Conservation (phyloP, 2,888 invertebrate species). For the Acleris cristana region DNA sequence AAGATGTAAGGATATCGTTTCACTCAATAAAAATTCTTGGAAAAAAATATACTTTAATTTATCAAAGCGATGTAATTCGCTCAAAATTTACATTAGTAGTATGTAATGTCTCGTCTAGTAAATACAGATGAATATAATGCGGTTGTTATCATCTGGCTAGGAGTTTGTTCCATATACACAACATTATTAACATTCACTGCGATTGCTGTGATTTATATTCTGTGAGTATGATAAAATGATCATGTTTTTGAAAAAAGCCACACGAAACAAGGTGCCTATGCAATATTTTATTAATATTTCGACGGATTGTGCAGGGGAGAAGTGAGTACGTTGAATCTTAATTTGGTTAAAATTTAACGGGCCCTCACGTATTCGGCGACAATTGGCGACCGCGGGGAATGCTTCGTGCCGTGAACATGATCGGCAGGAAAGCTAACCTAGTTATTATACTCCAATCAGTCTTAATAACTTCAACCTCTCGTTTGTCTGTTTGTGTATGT, state of each 20-base stretch:
- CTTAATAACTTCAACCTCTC: too few species aligned
- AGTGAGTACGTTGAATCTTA: too few species aligned
- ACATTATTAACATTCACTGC: slow-evolving; percentile 60
- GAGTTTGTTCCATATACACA: slow-evolving; percentile 61
- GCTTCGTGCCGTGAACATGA: too few species aligned
- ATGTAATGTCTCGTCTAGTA: slow-evolving; percentile 63
- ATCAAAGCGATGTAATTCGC: slow-evolving; percentile 48
- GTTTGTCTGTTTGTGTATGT: too few species aligned
- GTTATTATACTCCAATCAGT: too few species aligned
- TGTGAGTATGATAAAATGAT: slow-evolving; percentile 55
- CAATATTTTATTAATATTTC: too few species aligned
- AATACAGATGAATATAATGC: slow-evolving; percentile 58
- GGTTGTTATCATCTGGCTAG: slow-evolving; percentile 61
- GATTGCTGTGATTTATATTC: slow-evolving; percentile 58
- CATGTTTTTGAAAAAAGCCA: too few species aligned
- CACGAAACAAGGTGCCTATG: background rate
- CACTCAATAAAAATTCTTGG: slow-evolving; percentile 37
- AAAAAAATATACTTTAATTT: slow-evolving; percentile 37
- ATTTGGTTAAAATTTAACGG: too few species aligned
- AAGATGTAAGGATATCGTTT: slow-evolving; percentile 34
- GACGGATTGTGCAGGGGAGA: too few species aligned
- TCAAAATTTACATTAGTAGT: slow-evolving; percentile 34
- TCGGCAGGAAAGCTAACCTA: too few species aligned
- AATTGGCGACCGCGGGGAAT: too few species aligned
- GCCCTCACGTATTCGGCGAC: too few species aligned